These are phyloP conservation scores for Chloropsis cyanopogon DNA, from an alignment of 2,113 vertebrate species.

Conservation along the genomic window DNA sequence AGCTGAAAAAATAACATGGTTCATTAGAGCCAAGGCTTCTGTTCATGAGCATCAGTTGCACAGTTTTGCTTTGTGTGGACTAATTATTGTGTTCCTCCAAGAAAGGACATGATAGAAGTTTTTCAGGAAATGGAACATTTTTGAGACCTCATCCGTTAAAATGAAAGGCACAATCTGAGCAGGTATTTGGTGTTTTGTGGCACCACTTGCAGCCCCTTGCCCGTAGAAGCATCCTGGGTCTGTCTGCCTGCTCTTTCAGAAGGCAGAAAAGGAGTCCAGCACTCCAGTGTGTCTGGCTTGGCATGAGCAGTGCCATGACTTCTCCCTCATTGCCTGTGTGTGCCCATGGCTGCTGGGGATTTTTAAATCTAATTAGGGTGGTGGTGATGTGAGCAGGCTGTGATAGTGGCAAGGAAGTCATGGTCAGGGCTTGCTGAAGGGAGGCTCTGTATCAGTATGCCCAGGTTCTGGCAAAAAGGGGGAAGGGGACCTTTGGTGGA, in stretches of 20 bases:
- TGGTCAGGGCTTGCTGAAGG: not conserved
- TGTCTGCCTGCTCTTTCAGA: not conserved
- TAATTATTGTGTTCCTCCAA: not conserved
- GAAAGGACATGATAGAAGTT: not conserved
- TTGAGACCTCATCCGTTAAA: not conserved
- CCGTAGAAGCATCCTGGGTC: not conserved
- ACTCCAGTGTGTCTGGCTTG: accelerated
- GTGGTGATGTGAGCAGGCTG: not conserved
- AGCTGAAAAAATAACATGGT: not conserved
- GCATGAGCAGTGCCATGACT: not conserved
- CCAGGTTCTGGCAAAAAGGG: not conserved
- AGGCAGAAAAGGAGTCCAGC: not conserved
- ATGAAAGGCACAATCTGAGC: not conserved
- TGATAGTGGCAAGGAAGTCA: not conserved
- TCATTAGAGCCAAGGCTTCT: not conserved
- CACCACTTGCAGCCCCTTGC: not conserved
- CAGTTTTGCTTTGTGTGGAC: not conserved
- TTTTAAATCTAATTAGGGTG: not conserved
- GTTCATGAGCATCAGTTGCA: not conserved
- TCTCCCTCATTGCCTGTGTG: not conserved
- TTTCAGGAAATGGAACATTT: not conserved
- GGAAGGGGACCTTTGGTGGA: not conserved
- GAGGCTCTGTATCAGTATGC: not conserved
- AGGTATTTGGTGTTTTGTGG: not conserved
- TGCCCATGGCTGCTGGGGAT: not conserved